A percentile compares a stretch with the other conserved stretches of the same genome.
Conservation (phyloP, 2,113 vertebrate species). For the Sinocyclocheilus maitianheensis region DNA sequence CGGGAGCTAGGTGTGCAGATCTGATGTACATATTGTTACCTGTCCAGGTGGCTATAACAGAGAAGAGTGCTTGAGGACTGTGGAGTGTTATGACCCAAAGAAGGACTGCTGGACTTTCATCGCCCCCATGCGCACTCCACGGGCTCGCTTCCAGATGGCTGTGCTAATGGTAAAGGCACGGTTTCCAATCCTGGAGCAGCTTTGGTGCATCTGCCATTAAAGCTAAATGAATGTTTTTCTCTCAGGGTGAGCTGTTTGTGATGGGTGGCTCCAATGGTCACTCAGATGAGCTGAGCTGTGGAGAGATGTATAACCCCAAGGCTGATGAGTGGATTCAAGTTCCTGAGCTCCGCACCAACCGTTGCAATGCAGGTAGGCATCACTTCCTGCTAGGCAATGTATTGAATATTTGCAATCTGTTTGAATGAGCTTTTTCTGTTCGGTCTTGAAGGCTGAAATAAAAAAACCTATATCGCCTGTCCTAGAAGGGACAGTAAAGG, state of each 20-base stretch:
- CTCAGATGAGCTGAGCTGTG: constrained; percentile 94
- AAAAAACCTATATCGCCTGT: neutral
- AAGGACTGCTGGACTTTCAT: constrained; percentile 91
- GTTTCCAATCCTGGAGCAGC: neutral
- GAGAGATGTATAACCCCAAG: constrained; percentile 88
- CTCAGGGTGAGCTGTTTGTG: constrained; percentile 91
- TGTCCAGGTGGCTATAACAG: constrained; percentile 91
- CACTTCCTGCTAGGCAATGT: neutral
- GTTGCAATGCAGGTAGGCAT: constrained; percentile 90
- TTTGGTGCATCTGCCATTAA: neutral
- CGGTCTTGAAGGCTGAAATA: neutral
- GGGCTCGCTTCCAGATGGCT: constrained; percentile 97
- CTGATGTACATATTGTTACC: neutral
- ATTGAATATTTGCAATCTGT: neutral
- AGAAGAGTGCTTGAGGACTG: constrained; percentile 95
- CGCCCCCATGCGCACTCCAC: constrained; percentile 92
- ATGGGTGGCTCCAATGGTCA: constrained; percentile 96
- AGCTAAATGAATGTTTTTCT: neutral
- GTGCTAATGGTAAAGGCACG: constrained; percentile 84
- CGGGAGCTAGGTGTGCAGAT: neutral
- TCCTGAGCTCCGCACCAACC: constrained; percentile 92
- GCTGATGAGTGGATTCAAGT: constrained; percentile 90
- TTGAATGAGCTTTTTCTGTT: neutral
- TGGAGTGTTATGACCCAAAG: constrained; percentile 91
- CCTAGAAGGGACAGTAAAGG: neutral